Conservation (phyloP, 2,888 invertebrate genomes). For the Cryptophagus acutangulus region DNA sequence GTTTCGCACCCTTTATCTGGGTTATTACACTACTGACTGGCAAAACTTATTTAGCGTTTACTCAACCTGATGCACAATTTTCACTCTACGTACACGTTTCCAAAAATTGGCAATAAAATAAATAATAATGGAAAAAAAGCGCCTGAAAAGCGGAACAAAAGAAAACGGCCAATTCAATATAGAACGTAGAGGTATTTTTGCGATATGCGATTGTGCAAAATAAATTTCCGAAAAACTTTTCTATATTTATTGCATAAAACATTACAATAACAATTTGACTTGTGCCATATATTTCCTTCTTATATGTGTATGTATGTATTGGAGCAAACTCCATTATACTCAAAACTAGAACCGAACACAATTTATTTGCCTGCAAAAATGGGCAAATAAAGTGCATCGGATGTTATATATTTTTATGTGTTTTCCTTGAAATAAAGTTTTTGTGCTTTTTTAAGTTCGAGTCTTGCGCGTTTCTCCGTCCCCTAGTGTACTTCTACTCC, state of each 20-base stretch:
- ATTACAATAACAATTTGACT: constrained; percentile 33
- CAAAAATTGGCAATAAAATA: too few relatives aligned
- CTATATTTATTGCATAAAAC: constrained; percentile 17
- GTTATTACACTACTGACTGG: too few relatives aligned
- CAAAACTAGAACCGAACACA: constrained; percentile 40
- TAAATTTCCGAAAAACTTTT: constrained; percentile 9
- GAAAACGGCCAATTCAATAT: too few relatives aligned
- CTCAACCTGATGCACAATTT: too few relatives aligned
- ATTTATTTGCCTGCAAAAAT: constrained; percentile 40
- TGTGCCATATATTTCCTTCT: constrained; percentile 28
- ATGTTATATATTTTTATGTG: constrained; percentile 49
- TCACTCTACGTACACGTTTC: too few relatives aligned
- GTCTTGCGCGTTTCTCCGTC: constrained; percentile 26
- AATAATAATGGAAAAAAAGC: too few relatives aligned
- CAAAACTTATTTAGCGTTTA: too few relatives aligned
- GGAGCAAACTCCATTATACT: constrained; percentile 36
- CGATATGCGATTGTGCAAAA: too few relatives aligned
- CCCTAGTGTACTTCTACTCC: too few relatives aligned
- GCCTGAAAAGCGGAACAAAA: too few relatives aligned
- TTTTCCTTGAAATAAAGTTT: constrained; percentile 46
- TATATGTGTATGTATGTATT: constrained; percentile 7
- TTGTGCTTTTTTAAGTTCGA: constrained; percentile 38
- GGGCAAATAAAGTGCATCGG: constrained; percentile 46
- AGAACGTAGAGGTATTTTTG: too few relatives aligned
- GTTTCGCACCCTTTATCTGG: too few relatives aligned